Percentiles rank a stretch among this genome's conserved stretches.
Evolutionary conservation across 92 coral and sea anemone genomes (phyloP).

Genomic region (Siderastrea siderea): DNA sequence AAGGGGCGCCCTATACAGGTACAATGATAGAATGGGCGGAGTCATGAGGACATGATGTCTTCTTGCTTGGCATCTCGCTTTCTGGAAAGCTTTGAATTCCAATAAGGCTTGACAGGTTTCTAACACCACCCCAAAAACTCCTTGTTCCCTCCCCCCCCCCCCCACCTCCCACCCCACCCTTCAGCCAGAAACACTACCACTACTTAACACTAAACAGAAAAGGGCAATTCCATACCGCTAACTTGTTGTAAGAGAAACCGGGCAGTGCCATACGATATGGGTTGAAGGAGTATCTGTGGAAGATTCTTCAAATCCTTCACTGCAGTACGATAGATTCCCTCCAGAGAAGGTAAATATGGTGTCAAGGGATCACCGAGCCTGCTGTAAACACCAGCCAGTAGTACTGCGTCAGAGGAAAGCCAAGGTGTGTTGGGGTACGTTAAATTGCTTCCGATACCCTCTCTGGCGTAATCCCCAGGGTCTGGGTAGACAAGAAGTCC

Average conservation of each 20-base stretch:
- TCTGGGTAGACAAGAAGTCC: constrained; percentile 80
- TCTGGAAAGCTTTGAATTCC: too few species aligned
- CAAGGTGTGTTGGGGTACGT: constrained; percentile 78
- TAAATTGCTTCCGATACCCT: constrained; percentile 50
- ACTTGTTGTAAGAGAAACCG: constrained; percentile 63
- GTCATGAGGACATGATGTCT: too few species aligned
- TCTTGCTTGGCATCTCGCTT: too few species aligned
- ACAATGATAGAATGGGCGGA: too few species aligned
- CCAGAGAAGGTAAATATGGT: constrained; percentile 72
- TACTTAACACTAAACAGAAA: too few species aligned
- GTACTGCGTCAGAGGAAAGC: constrained; percentile 80
- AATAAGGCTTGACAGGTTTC: too few species aligned
- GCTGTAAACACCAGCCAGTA: constrained; percentile 51
- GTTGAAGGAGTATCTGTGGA: constrained; percentile 84
- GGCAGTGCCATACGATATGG: constrained; percentile 88
- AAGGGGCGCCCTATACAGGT: too few species aligned
- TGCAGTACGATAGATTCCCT: constrained; percentile 77
- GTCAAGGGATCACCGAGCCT: constrained; percentile 86
- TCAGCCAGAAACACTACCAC: too few species aligned
- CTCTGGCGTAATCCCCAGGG: constrained; percentile 67
- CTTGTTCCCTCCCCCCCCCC: too few species aligned
- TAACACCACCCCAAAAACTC: too few species aligned
- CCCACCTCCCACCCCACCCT: too few species aligned
- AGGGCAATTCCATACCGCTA: constrained; percentile 62
- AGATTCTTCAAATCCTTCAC: constrained; percentile 41